A percentile compares a stretch with the other conserved stretches of the same genome.
These are phyloP conservation scores for Cladopsammia gracilis DNA, from an alignment of 64 coral and sea anemone species.

Conservation along the genomic window DNA sequence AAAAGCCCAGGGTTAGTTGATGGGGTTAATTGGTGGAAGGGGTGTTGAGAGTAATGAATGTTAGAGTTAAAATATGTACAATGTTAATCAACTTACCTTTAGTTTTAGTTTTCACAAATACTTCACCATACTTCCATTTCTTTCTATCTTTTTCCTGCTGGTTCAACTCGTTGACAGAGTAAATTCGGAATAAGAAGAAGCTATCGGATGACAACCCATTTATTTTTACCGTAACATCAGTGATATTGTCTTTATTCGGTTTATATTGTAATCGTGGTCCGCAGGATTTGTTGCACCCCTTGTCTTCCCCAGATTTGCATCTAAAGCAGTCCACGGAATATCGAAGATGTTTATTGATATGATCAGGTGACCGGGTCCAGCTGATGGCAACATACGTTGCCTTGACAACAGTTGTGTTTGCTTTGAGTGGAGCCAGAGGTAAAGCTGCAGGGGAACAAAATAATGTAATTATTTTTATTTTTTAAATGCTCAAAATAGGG, in stretches of 20 bases:
- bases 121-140: constrained; percentile 27
- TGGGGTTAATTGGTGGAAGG: no score
- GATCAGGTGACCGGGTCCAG: constrained; percentile 4
- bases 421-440: constrained; percentile 21
- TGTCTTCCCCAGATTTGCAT: neutral
- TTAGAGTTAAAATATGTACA: no score
- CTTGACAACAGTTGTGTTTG: constrained; percentile 1
- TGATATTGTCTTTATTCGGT: constrained; percentile 3
- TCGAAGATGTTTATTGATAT: neutral
- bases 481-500: neutral
- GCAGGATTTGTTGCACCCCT: neutral
- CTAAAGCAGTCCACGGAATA: constrained; percentile 57
- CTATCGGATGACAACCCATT: neutral
- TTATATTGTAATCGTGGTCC: neutral
- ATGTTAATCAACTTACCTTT: no score
- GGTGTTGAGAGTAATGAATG: no score
- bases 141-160: neutral
- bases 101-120: neutral
- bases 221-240: neutral
- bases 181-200: constrained; percentile 28
- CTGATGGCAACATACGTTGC: neutral
- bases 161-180: constrained; percentile 24
- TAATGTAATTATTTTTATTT: no score
- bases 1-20: no score
- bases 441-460: neutral